Evolutionary conservation across 2,113 vertebrate species (phyloP), one percentile per base, ranked within the genome.

Genomic region (Hystrix cristata): DNA sequence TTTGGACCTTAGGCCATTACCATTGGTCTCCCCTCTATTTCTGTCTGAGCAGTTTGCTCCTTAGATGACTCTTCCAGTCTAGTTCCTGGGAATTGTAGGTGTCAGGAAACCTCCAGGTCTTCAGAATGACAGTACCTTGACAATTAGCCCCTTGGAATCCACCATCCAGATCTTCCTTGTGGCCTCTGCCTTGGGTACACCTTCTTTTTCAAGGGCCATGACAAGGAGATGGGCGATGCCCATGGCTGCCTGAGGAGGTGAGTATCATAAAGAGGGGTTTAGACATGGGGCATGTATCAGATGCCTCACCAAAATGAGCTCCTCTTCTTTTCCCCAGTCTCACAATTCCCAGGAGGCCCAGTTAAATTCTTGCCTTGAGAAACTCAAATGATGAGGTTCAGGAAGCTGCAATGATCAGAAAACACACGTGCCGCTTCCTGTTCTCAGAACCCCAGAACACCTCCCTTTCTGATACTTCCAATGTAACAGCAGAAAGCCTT

Each of bases 111-210:
- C n/a, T 84, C 25, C 25, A 74, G 21, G 5, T 86, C 57, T 78
- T 53, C 34, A 60, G 43, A n/a, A 27, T 29, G 55, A 94, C 65
- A 23, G 93, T 98, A 99, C 99, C 99, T 99, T 99, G 23, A 99
- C 99, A 88, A 99, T 99, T 85, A 99, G 99, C 55, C 99, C 99
- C 95, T 98, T 99, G 62, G 99, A 99, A 95, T 99, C 99, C 93
- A 99, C 99, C 99, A 99, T 99, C 99, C 99, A 99, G 98, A 99
- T 99, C 98, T 98, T 99, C 98, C 98, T 99, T 12, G 97, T 98
- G 29, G 99, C 99, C 60, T 99, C 99, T 91, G 98, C 98, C 93
- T 97, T 98, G 60, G 98, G 82, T 65, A 99, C 18, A 2, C 99
- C 99, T 98, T 99, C 99, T 97, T 99, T 99, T 90, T 99, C 98